Conservation (phyloP, 2,113 vertebrate species). For the Willisornis vidua region DNA sequence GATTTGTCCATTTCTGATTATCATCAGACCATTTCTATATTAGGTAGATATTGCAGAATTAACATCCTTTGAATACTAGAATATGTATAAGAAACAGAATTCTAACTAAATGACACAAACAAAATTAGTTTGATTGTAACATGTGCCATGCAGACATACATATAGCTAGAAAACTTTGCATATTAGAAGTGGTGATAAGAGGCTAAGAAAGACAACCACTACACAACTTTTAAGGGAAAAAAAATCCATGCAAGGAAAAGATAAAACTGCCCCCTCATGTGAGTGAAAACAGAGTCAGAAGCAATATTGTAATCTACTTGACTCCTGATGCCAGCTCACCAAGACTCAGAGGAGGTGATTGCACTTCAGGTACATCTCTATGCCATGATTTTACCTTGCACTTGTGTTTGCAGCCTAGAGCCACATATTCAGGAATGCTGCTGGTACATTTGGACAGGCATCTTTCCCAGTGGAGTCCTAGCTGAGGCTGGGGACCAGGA, state of each 20-base stretch:
- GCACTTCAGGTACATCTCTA: not conserved
- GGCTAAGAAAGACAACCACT: not conserved
- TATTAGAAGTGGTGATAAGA: not conserved
- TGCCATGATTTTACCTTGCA: not conserved
- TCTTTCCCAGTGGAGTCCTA: not conserved
- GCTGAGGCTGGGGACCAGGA: not conserved
- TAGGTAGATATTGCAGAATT: not conserved
- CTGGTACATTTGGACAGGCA: fast-evolving
- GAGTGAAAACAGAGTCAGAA: not conserved
- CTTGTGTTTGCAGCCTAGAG: not conserved
- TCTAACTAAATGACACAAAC: not conserved
- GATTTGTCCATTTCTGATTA: not conserved
- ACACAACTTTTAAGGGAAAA: not conserved
- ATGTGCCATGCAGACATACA: not conserved
- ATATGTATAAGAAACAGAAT: not conserved
- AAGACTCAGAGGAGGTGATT: not conserved
- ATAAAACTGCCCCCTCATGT: not conserved
- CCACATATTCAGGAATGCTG: fast-evolving
- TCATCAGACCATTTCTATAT: not conserved
- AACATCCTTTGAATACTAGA: not conserved
- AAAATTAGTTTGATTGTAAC: not conserved
- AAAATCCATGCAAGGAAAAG: not conserved
- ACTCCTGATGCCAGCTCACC: not conserved
- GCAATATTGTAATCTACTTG: not conserved
- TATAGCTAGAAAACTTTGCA: not conserved